These are phyloP conservation scores for Lacanobia oleracea DNA, from an alignment of 2,888 invertebrate species.

Conservation along the genomic window DNA sequence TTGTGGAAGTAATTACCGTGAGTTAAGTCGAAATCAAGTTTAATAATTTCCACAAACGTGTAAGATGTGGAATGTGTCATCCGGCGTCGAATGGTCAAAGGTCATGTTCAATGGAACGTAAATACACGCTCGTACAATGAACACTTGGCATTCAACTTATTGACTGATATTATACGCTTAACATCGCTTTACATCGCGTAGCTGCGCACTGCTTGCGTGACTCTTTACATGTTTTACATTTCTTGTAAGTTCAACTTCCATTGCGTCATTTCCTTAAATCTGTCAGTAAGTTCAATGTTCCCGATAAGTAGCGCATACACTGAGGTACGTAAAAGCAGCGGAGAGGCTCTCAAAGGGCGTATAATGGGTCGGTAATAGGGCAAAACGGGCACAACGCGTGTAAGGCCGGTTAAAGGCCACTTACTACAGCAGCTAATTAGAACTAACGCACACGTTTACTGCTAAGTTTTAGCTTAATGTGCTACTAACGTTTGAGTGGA, in stretches of 20 bases:
- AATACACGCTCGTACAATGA: constrained; percentile 48
- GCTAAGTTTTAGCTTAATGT: constrained; percentile 68
- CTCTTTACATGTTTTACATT: constrained; percentile 27
- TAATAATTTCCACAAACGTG: constrained; percentile 51
- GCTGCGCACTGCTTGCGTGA: constrained; percentile 36
- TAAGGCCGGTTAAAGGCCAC: constrained; percentile 69
- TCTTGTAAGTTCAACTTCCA: constrained; percentile 5
- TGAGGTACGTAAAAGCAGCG: constrained; percentile 37
- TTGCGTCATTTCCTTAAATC: constrained; percentile 33
- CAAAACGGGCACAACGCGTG: constrained; percentile 71
- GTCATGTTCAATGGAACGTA: constrained; percentile 58
- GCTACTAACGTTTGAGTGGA: constrained; percentile 50
- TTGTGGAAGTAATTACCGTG: constrained; percentile 48
- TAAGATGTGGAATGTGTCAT: constrained; percentile 43
- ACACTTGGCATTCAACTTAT: constrained; percentile 38
- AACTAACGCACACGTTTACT: constrained; percentile 65
- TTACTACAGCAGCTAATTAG: constrained; percentile 70
- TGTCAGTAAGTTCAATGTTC: constrained; percentile 30
- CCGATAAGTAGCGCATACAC: constrained; percentile 43
- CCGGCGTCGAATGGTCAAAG: constrained; percentile 44
- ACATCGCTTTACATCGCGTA: constrained; percentile 29
- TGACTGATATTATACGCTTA: constrained; percentile 45
- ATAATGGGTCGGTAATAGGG: constrained; percentile 74
- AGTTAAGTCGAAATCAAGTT: constrained; percentile 48
- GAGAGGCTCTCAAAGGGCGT: constrained; percentile 66